Evolutionary conservation across 92 coral and sea anemone species (phyloP).

Genomic region (Heteractis magnifica): DNA sequence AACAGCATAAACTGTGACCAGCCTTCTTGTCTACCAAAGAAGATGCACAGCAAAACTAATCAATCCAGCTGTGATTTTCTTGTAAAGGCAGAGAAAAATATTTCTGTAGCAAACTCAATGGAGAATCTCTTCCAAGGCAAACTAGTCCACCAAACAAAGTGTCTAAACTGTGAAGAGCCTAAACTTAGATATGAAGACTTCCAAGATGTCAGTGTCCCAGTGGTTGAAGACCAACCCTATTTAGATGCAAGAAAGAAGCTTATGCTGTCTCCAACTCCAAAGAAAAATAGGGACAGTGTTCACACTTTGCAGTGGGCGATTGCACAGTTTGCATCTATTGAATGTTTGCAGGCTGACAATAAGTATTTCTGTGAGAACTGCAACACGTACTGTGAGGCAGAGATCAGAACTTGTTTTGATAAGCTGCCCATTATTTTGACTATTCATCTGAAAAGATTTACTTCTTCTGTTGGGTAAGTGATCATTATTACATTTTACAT

Average conservation of each 20-base stretch:
- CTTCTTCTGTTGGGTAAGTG: constrained; percentile 80
- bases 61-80: not conserved
- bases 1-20: not conserved
- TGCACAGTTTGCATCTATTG: constrained; percentile 93
- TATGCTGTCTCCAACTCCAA: constrained; percentile 77
- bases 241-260: constrained; percentile 49
- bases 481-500: not conserved
- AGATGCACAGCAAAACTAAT: not conserved
- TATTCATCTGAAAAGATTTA: constrained; percentile 89
- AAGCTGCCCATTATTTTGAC: constrained; percentile 81
- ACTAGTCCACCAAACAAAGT: constrained; percentile 81
- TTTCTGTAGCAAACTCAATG: constrained; percentile 24
- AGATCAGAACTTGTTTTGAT: constrained; percentile 89
- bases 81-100: constrained; percentile 1
- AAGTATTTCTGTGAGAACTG: constrained; percentile 96
- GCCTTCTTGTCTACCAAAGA: constrained; percentile 22
- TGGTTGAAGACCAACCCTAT: constrained; percentile 60
- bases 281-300: constrained; percentile 41
- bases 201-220: constrained; percentile 97
- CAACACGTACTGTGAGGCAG: constrained; percentile 85
- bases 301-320: constrained; percentile 83
- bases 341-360: constrained; percentile 82
- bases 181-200: constrained; percentile 81
- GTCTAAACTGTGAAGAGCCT: constrained; percentile 89
- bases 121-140: constrained; percentile 78